Conservation (phyloP, 1,140 invertebrate genomes). For the Lamellibrachia luymesi region DNA sequence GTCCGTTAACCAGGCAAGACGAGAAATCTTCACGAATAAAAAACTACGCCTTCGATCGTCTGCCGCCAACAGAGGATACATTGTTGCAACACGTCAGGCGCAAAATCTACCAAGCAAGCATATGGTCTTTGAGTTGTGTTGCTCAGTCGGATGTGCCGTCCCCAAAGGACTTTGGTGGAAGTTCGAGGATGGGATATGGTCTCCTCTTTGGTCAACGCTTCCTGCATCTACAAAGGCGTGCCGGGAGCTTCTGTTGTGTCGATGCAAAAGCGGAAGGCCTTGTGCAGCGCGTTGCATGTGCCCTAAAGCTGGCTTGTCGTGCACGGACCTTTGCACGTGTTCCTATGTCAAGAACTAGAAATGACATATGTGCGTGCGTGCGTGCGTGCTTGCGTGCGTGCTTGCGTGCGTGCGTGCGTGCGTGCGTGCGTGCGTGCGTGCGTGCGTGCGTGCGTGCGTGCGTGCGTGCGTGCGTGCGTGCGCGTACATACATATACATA, state of each 20-base stretch:
- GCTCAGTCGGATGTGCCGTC: slow-evolving; percentile 2
- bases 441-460: too few relatives aligned
- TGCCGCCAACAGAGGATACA: too few relatives aligned
- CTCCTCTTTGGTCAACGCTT: slow-evolving; percentile 1
- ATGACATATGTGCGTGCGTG: neutral
- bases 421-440: too few relatives aligned
- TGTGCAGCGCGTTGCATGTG: neutral
- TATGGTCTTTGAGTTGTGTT: neutral
- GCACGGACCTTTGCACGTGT: neutral
- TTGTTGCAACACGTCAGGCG: neutral
- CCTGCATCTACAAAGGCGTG: neutral
- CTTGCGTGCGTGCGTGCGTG: too few relatives aligned
- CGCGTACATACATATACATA: neutral
- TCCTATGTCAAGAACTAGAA: neutral
- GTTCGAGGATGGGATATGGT: neutral
- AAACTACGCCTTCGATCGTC: too few relatives aligned
- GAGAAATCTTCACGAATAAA: slow-evolving; percentile 16
- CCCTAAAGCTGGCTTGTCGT: neutral
- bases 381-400: too few relatives aligned
- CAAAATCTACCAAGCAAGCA: neutral
- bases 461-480: too few relatives aligned
- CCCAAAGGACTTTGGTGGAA: neutral
- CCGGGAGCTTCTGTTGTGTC: neutral
- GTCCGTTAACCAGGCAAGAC: slow-evolving; percentile 28
- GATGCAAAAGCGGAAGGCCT: slow-evolving; percentile 7